A percentile compares a stretch with the other conserved stretches of the same genome.
Conservation (phyloP, 2,797 vertebrate species). For the Tragelaphus eurycerus region DNA sequence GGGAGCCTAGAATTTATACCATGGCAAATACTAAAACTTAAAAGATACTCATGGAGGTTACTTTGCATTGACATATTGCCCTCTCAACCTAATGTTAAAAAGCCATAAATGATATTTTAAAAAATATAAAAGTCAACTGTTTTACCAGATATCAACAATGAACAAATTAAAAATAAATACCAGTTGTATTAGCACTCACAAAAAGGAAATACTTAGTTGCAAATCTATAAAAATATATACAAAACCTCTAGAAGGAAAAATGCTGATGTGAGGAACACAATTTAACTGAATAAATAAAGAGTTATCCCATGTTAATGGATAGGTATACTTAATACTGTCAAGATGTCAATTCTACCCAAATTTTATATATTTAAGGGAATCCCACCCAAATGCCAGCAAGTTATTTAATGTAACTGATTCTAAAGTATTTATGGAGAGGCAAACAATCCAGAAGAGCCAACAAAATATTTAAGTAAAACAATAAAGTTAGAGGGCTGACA, state of each 20-base stretch:
- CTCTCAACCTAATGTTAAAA: neutral
- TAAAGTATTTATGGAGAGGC: neutral
- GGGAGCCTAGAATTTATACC: neutral
- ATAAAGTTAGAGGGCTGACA: neutral
- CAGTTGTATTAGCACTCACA: neutral
- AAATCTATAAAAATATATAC: neutral
- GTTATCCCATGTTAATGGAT: neutral
- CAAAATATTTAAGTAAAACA: neutral
- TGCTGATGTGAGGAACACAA: neutral
- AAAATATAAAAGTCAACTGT: neutral
- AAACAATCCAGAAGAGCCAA: neutral
- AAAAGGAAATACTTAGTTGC: neutral
- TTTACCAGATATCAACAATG: neutral
- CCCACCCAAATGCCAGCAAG: neutral
- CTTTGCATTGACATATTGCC: neutral
- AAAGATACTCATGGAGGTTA: neutral
- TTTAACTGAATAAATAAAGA: neutral
- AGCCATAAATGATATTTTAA: neutral
- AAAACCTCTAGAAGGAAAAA: neutral
- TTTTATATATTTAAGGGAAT: neutral
- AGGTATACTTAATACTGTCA: neutral
- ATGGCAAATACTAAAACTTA: neutral
- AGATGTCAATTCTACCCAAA: neutral
- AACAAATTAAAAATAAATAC: neutral
- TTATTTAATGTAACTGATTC: neutral